A percentile compares a stretch with the other conserved stretches of the same genome.
These are phyloP conservation scores for Agrochola lychnidis DNA, from an alignment of 2,888 invertebrate genomes.

Conservation along the genomic window DNA sequence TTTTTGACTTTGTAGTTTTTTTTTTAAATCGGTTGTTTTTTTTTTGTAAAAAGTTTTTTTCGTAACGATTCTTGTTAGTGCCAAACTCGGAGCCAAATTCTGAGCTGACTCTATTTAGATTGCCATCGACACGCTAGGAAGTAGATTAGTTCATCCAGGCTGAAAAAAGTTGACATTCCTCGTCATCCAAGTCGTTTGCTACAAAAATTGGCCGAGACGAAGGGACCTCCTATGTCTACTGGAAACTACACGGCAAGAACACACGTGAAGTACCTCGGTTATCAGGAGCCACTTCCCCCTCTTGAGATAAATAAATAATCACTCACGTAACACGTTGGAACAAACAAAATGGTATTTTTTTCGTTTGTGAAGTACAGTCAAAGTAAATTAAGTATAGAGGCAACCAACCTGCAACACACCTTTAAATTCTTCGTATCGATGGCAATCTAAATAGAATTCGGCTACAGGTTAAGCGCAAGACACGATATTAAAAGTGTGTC, in stretches of 20 bases:
- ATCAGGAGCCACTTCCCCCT: background rate
- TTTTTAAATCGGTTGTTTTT: too few relatives aligned
- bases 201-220: background rate
- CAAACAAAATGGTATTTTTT: slow-evolving; percentile 26
- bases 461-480: background rate
- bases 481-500: background rate
- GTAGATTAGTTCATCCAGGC: background rate
- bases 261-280: background rate
- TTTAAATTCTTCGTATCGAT: background rate
- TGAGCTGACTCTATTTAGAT: background rate
- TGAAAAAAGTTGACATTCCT: background rate
- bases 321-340: slow-evolving; percentile 21
- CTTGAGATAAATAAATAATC: slow-evolving; percentile 36
- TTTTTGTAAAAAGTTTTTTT: background rate
- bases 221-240: background rate
- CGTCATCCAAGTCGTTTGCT: background rate
- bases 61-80: background rate
- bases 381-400: background rate
- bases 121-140: background rate
- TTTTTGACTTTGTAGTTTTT: too few relatives aligned
- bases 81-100: background rate
- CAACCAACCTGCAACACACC: background rate
- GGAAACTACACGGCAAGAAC: slow-evolving; percentile 8
- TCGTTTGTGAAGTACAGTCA: slow-evolving; percentile 14
- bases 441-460: background rate